Evolutionary conservation across 2,113 vertebrate genomes (phyloP).

Genomic region (Oostethus manadensis): DNA sequence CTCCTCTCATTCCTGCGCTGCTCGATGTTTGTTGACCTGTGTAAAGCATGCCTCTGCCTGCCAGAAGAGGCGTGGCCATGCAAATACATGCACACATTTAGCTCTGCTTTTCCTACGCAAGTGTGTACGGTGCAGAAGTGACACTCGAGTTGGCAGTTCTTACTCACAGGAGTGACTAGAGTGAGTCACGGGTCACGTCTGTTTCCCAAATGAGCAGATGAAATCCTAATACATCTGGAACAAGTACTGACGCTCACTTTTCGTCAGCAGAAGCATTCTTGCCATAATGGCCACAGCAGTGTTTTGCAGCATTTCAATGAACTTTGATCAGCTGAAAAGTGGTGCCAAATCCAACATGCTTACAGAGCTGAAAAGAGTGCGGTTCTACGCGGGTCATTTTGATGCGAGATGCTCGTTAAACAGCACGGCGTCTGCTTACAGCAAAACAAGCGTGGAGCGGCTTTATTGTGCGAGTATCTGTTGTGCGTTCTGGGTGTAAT

Average conservation of each 20-base stretch:
- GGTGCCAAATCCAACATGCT: conserved; percentile 31
- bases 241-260: conserved; percentile 25
- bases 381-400: conserved; percentile 26
- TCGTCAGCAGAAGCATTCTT: conserved; percentile 25
- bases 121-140: conserved; percentile 17
- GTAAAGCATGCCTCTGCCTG: neutral
- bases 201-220: conserved; percentile 55
- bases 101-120: neutral
- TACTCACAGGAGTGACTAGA: conserved; percentile 43
- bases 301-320: conserved; percentile 22
- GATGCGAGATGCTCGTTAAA: conserved; percentile 37
- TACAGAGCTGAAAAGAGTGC: conserved; percentile 2
- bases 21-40: neutral
- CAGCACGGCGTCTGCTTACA: conserved; percentile 23
- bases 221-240: conserved; percentile 51
- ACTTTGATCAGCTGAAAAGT: conserved; percentile 26
- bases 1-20: neutral
- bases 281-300: conserved; percentile 31
- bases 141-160: conserved; percentile 34
- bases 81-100: conserved; percentile 4
- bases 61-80: neutral
- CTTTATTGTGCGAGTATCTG: conserved; percentile 17
- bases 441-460: conserved; percentile 19
- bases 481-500: conserved; percentile 28
- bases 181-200: conserved; percentile 60